A percentile compares a stretch with the other conserved stretches of the same genome.
phyloP scores from a whole-genome alignment of 2,797 vertebrate species.

The Gallinago nigripennis region DNA sequence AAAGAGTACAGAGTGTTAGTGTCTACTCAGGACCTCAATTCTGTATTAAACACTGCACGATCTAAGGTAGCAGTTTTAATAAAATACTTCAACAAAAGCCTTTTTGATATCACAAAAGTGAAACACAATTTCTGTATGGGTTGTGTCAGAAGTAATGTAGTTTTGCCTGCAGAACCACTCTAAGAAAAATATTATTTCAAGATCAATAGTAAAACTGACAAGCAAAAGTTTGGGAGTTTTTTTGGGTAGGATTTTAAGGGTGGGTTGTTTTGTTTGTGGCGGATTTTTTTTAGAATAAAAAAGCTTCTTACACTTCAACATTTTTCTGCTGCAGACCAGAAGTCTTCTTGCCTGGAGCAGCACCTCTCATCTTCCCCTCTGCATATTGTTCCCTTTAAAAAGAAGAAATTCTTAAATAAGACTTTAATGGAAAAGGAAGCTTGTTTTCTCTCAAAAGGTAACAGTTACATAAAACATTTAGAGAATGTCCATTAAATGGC shows the following conservation, averaged over 20 bases:
- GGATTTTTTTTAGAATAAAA: neutral
- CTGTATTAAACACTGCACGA: neutral
- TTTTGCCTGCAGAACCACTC: neutral
- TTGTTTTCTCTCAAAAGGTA: neutral
- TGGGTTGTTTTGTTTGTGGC: neutral
- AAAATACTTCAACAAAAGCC: neutral
- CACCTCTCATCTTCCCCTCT: slow-evolving; percentile 97
- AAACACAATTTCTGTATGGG: neutral
- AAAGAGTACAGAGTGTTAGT: neutral
- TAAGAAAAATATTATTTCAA: neutral
- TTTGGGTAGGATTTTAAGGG: neutral
- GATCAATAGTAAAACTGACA: neutral
- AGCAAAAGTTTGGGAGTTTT: neutral
- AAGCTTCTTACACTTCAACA: slow-evolving; percentile 89
- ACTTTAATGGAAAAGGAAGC: neutral
- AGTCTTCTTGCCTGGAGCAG: slow-evolving; percentile 95
- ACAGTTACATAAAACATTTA: neutral
- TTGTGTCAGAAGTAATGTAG: neutral
- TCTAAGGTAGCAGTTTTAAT: neutral
- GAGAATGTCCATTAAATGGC: neutral
- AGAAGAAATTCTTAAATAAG: neutral
- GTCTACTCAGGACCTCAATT: neutral
- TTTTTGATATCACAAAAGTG: neutral
- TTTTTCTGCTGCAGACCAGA: slow-evolving; percentile 95
- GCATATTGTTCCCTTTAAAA: slow-evolving; percentile 92